phyloP scores from a whole-genome alignment of 37 sponge, comb jelly and placozoan species.

The Hexactinellida sp. region DNA sequence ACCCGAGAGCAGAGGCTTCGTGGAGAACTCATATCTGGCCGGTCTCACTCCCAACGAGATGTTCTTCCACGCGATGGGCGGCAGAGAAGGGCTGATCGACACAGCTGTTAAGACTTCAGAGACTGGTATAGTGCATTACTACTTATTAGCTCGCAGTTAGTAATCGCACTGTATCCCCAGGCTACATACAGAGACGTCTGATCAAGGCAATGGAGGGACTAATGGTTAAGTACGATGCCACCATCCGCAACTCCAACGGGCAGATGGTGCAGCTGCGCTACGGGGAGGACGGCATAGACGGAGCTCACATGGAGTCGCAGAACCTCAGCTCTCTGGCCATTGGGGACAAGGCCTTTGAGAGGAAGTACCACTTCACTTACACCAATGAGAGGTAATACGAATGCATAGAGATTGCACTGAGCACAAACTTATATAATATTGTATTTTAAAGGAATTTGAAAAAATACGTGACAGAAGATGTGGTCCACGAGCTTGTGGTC shows the following conservation, averaged over 20 bases:
- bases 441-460: constrained; percentile 36
- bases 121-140: no score
- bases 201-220: constrained; percentile 98
- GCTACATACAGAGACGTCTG: constrained; percentile 96
- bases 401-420: background rate
- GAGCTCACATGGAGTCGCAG: constrained; percentile 91
- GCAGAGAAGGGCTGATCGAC: constrained; percentile 94
- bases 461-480: constrained; percentile 51
- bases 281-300: constrained; percentile 99
- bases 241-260: constrained; percentile 75
- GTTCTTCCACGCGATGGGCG: constrained; percentile 99
- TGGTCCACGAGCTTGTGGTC: constrained; percentile 57
- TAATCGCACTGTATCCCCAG: constrained; percentile 6
- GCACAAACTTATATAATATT: background rate
- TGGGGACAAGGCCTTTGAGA: constrained; percentile 59
- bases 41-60: constrained; percentile 98
- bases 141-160: no score
- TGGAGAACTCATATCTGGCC: constrained; percentile 97
- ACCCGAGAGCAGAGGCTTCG: constrained; percentile 96
- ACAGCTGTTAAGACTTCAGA: constrained; percentile 99
- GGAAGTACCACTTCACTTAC: constrained; percentile 69
- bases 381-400: constrained; percentile 56
- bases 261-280: constrained; percentile 91
- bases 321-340: constrained; percentile 71
- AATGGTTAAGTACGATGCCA: constrained; percentile 93